phyloP scores from a whole-genome alignment of 2,113 vertebrate species.

The Plestiodon gilberti region DNA sequence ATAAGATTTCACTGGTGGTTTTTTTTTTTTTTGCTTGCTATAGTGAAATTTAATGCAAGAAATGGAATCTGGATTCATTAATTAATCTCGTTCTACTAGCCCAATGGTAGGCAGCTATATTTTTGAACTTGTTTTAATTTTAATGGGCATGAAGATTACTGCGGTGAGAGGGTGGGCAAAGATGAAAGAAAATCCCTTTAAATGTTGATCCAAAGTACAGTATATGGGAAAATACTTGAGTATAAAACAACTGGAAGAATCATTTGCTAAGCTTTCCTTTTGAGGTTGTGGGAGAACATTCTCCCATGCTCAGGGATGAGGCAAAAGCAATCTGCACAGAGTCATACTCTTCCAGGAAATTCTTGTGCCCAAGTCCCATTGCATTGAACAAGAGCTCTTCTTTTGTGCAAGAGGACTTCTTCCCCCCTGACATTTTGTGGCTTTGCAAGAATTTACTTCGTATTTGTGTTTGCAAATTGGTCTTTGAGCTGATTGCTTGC shows the following conservation, averaged over 20 bases:
- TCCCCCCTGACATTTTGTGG: too few relatives aligned
- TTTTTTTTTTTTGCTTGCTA: slow-evolving; percentile 35
- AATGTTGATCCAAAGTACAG: background rate
- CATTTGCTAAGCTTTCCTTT: background rate
- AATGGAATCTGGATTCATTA: slow-evolving; percentile 28
- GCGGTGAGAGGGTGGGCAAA: slow-evolving; percentile 16
- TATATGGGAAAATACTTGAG: background rate
- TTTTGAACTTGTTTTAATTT: slow-evolving; percentile 19
- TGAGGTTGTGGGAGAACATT: background rate
- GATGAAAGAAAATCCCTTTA: slow-evolving; percentile 10
- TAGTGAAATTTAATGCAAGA: slow-evolving; percentile 35
- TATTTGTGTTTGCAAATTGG: background rate
- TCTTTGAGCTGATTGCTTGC: background rate
- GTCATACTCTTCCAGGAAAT: background rate
- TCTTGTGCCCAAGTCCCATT: background rate
- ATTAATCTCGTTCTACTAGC: slow-evolving; percentile 49
- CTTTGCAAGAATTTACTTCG: background rate
- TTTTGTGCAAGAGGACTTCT: background rate
- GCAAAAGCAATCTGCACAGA: too few relatives aligned
- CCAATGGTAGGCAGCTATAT: slow-evolving; percentile 45
- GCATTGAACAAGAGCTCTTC: background rate
- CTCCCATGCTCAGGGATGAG: background rate
- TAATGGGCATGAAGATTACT: slow-evolving; percentile 32
- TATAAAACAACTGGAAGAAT: background rate
- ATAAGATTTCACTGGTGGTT: slow-evolving; percentile 14